Base-by-base conservation (phyloP, 2,797 vertebrate species). In the Necrosyrtes monachus region DNA sequence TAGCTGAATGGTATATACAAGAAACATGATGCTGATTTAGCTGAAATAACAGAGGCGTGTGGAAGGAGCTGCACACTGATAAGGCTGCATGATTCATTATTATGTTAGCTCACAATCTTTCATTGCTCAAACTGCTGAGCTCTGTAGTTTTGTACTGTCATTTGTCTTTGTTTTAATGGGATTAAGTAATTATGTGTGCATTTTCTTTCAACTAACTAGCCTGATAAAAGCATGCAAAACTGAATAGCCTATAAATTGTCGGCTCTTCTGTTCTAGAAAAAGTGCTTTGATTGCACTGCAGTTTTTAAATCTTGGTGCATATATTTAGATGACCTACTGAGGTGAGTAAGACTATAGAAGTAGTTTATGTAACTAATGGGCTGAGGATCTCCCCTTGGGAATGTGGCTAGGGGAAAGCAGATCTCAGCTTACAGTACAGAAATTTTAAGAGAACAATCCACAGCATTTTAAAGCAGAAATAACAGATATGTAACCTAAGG, bases 141-240 rank as follows among this genome's bases (percentile, higher is more conserved):
- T 90, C 25, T 31, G 90, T 27, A 82, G 45, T 88, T 94, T 92
- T 88, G 39, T 80, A 45, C 87, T 77, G 28, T 93, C 93, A 54
- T 94, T 95, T 97, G 93, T 95, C 96, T 96, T 94, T 92, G 85
- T 97, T 97, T 96, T 97, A 88, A 94, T 95, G 96, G 85, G 81
- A 94, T 97, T 97, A 97, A 95, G 84, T 97, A 96, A 96, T 94
- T 97, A 95, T 77, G 96, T 62, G 85, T 79, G 74, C 87, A 75
- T 83, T 92, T 94, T 94, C 96, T 94, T 92, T 86, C 89, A 76
- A 67, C 88, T 93, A 95, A 90, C 94, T 90, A 93, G 91, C 70
- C 95, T 91, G 87, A 94, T 96, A 96, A 97, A 94, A 96, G 96
- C 95, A 92, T 92, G 94, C 91, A 95, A 65, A 94, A 88, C 77